phyloP scores from a whole-genome alignment of 2,888 invertebrate species.

The Drosophila diplacantha region DNA sequence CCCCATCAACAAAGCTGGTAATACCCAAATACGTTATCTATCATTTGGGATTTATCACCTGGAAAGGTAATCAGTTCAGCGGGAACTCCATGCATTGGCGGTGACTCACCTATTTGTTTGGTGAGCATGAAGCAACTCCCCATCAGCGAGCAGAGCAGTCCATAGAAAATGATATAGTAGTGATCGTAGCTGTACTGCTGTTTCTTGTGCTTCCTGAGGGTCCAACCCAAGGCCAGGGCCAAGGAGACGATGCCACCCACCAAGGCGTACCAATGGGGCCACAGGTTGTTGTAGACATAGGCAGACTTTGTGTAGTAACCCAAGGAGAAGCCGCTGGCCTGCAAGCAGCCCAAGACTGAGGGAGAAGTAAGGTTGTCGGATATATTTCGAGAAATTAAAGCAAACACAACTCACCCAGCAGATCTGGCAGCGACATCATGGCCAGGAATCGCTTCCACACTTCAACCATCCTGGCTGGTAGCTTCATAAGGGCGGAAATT shows the following conservation, averaged over 20 bases:
- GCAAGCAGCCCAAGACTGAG: conserved; percentile 62
- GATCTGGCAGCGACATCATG: conserved; percentile 56
- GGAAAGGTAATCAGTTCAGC: background rate
- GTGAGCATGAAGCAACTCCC: conserved; percentile 69
- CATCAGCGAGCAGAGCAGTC: conserved; percentile 67
- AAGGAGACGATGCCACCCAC: conserved; percentile 49
- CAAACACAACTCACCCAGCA: conserved; percentile 42
- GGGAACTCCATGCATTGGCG: background rate
- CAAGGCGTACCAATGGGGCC: conserved; percentile 67
- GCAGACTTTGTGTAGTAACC: conserved; percentile 72
- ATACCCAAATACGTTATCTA: background rate
- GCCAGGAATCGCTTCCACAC: conserved; percentile 47
- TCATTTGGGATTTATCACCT: background rate
- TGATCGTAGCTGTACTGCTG: conserved; percentile 68
- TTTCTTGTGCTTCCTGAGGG: conserved; percentile 59
- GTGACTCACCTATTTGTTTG: conserved; percentile 64
- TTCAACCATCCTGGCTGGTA: conserved; percentile 34
- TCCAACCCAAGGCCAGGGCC: conserved; percentile 62
- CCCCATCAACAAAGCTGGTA: conserved; percentile 2
- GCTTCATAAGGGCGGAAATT: conserved; percentile 23
- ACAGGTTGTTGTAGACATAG: conserved; percentile 66
- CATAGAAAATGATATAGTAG: conserved; percentile 73
- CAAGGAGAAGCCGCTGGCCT: conserved; percentile 63
- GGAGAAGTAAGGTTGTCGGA: background rate
- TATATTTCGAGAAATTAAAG: background rate